These are phyloP conservation scores for Iselma pallidipennis DNA, from an alignment of 2,888 invertebrate species.

Conservation along the genomic window DNA sequence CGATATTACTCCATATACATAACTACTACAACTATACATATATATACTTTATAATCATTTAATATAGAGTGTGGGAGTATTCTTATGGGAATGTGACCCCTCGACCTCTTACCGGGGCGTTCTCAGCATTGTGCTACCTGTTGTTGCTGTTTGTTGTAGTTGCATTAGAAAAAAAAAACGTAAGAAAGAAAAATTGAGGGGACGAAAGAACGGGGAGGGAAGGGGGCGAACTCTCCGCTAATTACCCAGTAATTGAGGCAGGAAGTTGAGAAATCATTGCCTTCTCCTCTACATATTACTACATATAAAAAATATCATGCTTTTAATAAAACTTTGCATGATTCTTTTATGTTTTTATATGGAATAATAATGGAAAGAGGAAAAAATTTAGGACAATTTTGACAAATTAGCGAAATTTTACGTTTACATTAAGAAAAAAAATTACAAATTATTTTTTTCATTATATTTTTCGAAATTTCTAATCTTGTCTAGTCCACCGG, in stretches of 20 bases:
- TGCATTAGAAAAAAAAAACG: too few relatives aligned
- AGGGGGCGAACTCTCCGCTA: constrained; percentile 45
- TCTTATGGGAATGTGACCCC: constrained; percentile 57
- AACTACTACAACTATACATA: background rate
- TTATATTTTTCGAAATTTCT: background rate
- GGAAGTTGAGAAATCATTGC: constrained; percentile 55
- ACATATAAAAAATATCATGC: background rate
- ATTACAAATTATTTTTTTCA: background rate
- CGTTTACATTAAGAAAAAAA: background rate
- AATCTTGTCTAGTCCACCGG: background rate
- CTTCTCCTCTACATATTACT: background rate
- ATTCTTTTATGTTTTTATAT: background rate
- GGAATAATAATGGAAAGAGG: background rate
- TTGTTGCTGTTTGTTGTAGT: constrained; percentile 19
- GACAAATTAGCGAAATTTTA: background rate
- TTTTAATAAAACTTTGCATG: background rate
- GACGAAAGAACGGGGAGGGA: constrained; percentile 27
- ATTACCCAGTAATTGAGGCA: constrained; percentile 56
- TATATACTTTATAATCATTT: constrained; percentile 39
- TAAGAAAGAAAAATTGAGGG: background rate
- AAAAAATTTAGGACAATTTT: background rate
- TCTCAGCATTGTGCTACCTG: constrained; percentile 56
- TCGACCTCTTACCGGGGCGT: constrained; percentile 56
- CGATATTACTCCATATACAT: constrained; percentile 31
- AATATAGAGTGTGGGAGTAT: constrained; percentile 57